Evolutionary conservation across 2,113 vertebrate species (phyloP).

Genomic region (Irena cyanogastra): DNA sequence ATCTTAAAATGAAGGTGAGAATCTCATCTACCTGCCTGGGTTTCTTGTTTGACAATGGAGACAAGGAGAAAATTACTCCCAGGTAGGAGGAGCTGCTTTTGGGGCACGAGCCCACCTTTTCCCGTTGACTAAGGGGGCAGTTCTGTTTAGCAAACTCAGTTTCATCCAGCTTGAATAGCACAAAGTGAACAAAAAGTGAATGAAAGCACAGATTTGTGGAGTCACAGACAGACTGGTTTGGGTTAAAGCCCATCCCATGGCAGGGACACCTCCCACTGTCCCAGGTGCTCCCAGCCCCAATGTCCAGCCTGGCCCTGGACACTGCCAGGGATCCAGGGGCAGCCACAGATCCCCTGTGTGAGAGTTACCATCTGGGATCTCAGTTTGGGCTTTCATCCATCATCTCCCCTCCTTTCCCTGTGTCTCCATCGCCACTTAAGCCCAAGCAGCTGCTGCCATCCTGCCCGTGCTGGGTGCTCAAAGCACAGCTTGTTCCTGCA

Average conservation of each 20-base stretch:
- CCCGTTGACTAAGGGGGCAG: fast-evolving
- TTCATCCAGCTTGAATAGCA: neutral
- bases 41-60: neutral
- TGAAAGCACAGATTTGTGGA: neutral
- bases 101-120: neutral
- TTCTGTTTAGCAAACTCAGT: neutral
- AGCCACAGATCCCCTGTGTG: neutral
- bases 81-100: neutral
- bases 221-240: neutral
- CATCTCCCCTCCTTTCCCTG: neutral
- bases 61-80: neutral
- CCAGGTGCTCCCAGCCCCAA: neutral
- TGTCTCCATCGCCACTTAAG: neutral
- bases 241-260: neutral
- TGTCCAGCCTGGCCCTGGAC: fast-evolving
- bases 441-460: neutral
- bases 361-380: no score
- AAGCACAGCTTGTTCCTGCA: neutral
- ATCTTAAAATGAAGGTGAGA: neutral
- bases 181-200: neutral
- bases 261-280: neutral
- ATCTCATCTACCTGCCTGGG: neutral
- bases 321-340: neutral
- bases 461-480: neutral
- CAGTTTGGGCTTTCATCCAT: neutral